Evolutionary conservation across 2,113 vertebrate species (phyloP), one percentile per base, ranked within the genome.

Genomic region (Dolichotis patagonum): DNA sequence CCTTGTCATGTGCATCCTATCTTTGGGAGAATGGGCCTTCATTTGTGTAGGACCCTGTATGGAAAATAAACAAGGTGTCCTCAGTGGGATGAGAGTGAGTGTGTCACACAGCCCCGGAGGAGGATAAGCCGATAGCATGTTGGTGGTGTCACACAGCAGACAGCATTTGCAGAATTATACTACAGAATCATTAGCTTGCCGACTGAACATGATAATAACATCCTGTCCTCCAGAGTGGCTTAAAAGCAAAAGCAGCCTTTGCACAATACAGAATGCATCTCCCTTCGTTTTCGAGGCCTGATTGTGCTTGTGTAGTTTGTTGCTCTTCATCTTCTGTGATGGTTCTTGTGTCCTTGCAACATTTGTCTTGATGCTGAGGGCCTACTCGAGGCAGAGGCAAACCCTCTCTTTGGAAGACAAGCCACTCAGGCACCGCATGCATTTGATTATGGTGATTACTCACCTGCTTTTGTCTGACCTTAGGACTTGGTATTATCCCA

Each of bases 191-290:
- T 93, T 95, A 96, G 46, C 77, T 90, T 94, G 73, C 92, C 96
- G 87, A 69, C 95, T 67, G 96, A 95, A 82, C 60, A 9, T 78
- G 77, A 56, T 94, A 65, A 95, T 96, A 90, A 91, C 85, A 92
- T 58, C 81, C 90, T 94, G 86, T 92, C 85, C 92, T 96, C 71
- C 60, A 90, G 81, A 96, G 65, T 78, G 41, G 58, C 95, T 96
- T 95, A 88, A 90, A 97, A 96, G 97, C 95, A 97, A 94, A 95
- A 96, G 96, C 92, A 97, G 93, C 85, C 96, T 92, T 88, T n/a
- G 41, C 90, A 86, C 85, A 97, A 93, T 92, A 82, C 56, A 88
- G 91, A 95, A 88, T 83, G 85, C 28, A 46, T 96, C 93, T 96
- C 84, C 43, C 85, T 96, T 96, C 84, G n/a, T 97, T 88, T 46